Evolutionary conservation across 1,140 invertebrate species (phyloP), one percentile per base, ranked within the genome.

Genomic region (Drosophila pachea): DNA sequence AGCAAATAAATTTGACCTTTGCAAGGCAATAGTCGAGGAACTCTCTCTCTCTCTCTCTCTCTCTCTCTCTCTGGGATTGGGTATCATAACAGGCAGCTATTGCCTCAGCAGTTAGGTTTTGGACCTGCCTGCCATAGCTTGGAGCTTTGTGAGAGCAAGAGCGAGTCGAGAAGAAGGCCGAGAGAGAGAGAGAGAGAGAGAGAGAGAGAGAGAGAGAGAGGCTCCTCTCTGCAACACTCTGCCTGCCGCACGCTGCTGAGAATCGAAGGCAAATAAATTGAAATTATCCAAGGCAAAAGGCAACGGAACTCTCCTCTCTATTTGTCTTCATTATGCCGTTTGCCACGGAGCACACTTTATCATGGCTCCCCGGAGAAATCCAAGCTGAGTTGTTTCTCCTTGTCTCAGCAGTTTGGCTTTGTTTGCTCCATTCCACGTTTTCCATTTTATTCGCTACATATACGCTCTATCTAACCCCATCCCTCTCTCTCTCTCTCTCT

Each of bases 291-390:
- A 67, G 54, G 74, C 59, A 56, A 72, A 73, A 79, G 74, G 52
- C 71, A 35, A 40, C 22, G 48, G 43, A 45, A 48, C 59, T 63
- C 75, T 53, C 55, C 9, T 32, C 47, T 50, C 64, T 75, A 75
- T 81, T 81, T 81, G 77, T 81, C 78, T 82, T 82, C 78, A 82
- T 82, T 82, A 73, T 68, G 64, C 49, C 48, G 31, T 61, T 60
- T 48, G 55, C 35, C 47, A 73, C 48, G 48, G 65, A 53, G 59
- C 48, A 50, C 77, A 82, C 62, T 81, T 71, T 81, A 82, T 81
- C 78, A 82, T 82, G 64, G 77, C 33, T 70, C 77, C 78, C 77
- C 7, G 29, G 78, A 77, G 77, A 81, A 81, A 81, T 81, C 77
- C 74, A 77, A 81, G 77, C 78, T 53, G 66, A 81, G 73, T 69